phyloP scores from a whole-genome alignment of 2,888 invertebrate genomes.

The Pemphredon lugubris region DNA sequence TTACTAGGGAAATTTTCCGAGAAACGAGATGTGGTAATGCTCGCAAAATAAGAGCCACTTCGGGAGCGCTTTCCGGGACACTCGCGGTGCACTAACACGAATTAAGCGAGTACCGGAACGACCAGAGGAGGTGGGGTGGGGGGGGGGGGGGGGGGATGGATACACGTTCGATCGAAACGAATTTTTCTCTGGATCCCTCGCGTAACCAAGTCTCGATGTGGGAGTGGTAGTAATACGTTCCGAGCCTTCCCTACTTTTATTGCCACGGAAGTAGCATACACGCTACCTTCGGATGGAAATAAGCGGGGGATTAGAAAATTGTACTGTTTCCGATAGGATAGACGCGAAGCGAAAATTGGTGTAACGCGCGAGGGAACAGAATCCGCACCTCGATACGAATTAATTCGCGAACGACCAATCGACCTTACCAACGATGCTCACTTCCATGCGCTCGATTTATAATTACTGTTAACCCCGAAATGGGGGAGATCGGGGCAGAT shows the following conservation, averaged over 20 bases:
- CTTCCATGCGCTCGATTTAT: no score
- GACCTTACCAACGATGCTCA: no score
- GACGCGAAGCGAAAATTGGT: no score
- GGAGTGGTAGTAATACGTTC: background rate
- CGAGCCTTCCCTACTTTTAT: background rate
- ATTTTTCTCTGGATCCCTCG: constrained; percentile 10
- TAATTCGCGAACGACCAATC: no score
- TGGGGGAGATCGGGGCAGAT: no score
- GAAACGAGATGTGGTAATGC: constrained; percentile 60
- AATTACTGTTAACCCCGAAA: no score
- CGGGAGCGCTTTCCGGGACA: constrained; percentile 38
- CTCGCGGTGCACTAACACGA: constrained; percentile 48
- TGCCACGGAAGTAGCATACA: background rate
- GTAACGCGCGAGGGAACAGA: no score
- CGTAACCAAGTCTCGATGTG: background rate
- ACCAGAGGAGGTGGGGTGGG: no score
- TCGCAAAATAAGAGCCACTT: constrained; percentile 62
- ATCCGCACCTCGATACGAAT: no score
- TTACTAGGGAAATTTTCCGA: constrained; percentile 62
- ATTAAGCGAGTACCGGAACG: constrained; percentile 36
- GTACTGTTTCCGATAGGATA: no score
- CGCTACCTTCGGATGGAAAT: background rate
- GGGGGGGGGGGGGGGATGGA: no score
- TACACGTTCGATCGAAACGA: constrained; percentile 6
- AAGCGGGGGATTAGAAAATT: background rate